phyloP scores from a whole-genome alignment of 2,113 vertebrate species.

The Shinisaurus crocodilurus region DNA sequence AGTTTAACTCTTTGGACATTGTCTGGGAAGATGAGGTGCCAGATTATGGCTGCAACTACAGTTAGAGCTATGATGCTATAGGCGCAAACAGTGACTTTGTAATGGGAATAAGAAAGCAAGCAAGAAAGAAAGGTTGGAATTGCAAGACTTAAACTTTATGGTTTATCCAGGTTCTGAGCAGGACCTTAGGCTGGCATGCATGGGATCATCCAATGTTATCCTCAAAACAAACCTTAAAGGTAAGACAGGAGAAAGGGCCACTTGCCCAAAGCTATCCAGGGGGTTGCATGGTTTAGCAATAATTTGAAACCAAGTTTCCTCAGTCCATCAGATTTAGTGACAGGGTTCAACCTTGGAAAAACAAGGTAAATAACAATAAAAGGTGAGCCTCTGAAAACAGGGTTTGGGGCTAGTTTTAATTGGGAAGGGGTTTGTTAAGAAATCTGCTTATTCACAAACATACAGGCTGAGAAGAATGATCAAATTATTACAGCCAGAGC shows the following conservation, averaged over 20 bases:
- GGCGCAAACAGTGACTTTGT: not conserved
- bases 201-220: not conserved
- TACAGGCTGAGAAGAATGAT: not conserved
- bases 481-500: not conserved
- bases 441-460: not conserved
- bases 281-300: too few species aligned
- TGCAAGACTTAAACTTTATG: not conserved
- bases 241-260: not conserved
- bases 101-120: not conserved
- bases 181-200: not conserved
- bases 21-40: slow-evolving; percentile 1
- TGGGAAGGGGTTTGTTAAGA: not conserved
- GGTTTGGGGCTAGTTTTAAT: not conserved
- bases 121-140: not conserved
- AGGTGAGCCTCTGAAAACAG: not conserved
- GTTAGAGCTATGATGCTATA: not conserved
- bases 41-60: not conserved
- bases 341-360: not conserved
- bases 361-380: not conserved
- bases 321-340: not conserved
- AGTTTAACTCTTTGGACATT: slow-evolving; percentile 42
- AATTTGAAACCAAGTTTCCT: not conserved
- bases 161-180: not conserved
- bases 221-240: not conserved
- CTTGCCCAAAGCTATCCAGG: not conserved